Conservation (phyloP, 2,888 invertebrate species). For the Alitta virens region DNA sequence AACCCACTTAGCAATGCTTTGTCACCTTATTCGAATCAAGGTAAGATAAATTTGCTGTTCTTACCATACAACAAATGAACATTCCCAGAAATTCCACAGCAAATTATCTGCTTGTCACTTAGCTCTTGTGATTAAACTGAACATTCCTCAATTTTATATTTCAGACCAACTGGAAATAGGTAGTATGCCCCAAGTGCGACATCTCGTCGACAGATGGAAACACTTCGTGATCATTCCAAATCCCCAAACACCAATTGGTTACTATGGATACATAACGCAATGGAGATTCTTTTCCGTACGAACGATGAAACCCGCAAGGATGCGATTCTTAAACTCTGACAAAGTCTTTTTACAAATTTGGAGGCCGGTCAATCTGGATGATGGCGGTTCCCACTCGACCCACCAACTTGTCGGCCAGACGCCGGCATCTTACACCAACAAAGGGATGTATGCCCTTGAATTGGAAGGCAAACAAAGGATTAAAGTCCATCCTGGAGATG, state of each 20-base stretch:
- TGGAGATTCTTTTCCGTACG: conserved; percentile 5
- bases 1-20: too few relatives aligned
- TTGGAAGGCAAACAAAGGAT: conserved; percentile 7
- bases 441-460: conserved; percentile 1
- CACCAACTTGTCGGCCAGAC: conserved; percentile 9
- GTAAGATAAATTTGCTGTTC: too few relatives aligned
- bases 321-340: background rate
- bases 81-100: too few relatives aligned
- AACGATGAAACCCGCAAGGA: background rate
- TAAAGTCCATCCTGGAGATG: background rate
- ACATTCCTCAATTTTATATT: too few relatives aligned
- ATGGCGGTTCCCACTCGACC: background rate
- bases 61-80: too few relatives aligned
- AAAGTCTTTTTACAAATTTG: background rate
- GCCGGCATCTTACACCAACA: background rate
- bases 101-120: too few relatives aligned
- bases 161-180: background rate
- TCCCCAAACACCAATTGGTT: background rate
- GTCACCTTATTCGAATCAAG: too few relatives aligned
- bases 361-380: background rate
- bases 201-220: conserved; percentile 1
- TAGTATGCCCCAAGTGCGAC: background rate
- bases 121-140: too few relatives aligned
- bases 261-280: conserved; percentile 3
- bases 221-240: conserved; percentile 11